These are phyloP conservation scores for Turdus rufiventris DNA, from an alignment of 2,113 vertebrate species.

Conservation along the genomic window DNA sequence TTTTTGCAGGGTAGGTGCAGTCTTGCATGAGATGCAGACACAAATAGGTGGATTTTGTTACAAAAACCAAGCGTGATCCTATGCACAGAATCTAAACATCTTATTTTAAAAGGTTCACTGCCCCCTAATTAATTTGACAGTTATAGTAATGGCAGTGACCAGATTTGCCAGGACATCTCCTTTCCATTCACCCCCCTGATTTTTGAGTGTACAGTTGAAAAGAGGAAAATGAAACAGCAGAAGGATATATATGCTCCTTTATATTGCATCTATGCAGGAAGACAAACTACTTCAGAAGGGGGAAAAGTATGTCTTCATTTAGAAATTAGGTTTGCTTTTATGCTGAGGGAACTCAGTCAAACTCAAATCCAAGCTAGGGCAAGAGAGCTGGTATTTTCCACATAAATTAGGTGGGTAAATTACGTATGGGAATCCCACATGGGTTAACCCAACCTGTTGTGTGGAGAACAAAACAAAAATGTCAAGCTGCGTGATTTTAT, in stretches of 20 bases:
- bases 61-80: background rate
- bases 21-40: background rate
- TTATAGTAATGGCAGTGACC: background rate
- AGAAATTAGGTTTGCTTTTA: background rate
- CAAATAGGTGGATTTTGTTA: background rate
- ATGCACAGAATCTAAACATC: background rate
- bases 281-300: background rate
- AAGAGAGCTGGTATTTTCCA: background rate
- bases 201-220: background rate
- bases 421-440: background rate
- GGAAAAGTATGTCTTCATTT: background rate
- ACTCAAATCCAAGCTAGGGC: background rate
- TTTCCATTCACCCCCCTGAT: background rate
- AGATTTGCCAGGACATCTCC: background rate
- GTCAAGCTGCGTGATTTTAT: background rate
- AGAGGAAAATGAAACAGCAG: background rate
- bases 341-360: background rate
- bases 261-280: background rate
- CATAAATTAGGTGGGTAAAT: background rate
- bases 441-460: background rate
- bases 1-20: background rate
- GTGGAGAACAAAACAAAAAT: background rate
- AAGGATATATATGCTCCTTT: background rate
- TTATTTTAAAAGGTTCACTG: background rate
- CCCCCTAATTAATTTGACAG: background rate